Base-by-base conservation (phyloP, 1,140 invertebrate genomes). In the Scaptomyza montana region DNA sequence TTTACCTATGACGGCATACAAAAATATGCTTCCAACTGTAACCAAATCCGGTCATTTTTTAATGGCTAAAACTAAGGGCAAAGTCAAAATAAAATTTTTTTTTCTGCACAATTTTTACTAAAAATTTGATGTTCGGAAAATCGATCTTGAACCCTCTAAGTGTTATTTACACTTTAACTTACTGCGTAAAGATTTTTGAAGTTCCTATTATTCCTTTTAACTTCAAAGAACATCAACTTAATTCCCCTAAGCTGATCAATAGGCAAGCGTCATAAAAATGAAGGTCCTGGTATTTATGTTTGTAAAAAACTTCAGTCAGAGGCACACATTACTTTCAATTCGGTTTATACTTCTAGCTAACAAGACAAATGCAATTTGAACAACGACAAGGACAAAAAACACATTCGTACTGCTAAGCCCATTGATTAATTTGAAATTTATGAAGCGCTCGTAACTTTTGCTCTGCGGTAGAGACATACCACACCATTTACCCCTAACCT, bases 391-490 rank as follows among this genome's bases (percentile, higher is more conserved):
- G 47, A 81, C 82, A 71, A 25, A 25, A 25, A 25, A 66, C 39
- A 36, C 51, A 63, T 66, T 43, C 74, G 56, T 74, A 36, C 33
- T 36, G 33, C 33, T 36, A 89, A 89, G 84, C 84, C 84, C 84
- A 89, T 89, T 89, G 84, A 89, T 89, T 89, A 89, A 89, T 89
- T 89, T 89, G 84, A 89, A 89, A 89, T 89, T 89, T 89, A 89
- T 89, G 84, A 89, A 74, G 79, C 76, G 61, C 51, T 74, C 82
- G 80, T 87, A 78, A 72, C 82, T 87, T 77, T 82, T 77, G 65
- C 69, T 76, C 68, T 77, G 77, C 64, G 77, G 77, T 5, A 61
- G 53, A 47, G 49, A 63, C 33, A 41, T 36, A 8, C 7, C 33
- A 2, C 8, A 6, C 30, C 21, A 25, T 25, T 33, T 33, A 5